Percentiles rank a stretch among this genome's conserved stretches.
Conservation (phyloP, 2,797 vertebrate species). For the Sarcoramphus papa region DNA sequence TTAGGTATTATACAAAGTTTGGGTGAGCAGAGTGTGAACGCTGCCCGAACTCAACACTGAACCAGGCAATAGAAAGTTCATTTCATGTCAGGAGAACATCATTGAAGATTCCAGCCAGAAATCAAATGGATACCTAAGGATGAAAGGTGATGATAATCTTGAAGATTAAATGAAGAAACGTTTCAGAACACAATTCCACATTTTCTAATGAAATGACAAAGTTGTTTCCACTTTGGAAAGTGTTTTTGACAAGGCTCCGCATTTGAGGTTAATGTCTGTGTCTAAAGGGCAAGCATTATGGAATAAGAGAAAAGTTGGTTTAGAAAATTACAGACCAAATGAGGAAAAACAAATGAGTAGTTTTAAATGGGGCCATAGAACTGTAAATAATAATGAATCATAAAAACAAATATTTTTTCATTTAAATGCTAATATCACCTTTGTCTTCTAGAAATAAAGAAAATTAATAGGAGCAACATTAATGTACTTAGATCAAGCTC, state of each 20-base stretch:
- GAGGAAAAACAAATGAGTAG: background rate
- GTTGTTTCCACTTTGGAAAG: conserved; percentile 39
- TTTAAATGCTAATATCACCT: conserved; percentile 41
- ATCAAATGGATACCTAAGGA: background rate
- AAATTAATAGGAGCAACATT: background rate
- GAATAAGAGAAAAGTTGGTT: conserved; percentile 16
- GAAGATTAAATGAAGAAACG: conserved; percentile 40
- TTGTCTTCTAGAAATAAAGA: conserved; percentile 14
- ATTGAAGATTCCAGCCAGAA: background rate
- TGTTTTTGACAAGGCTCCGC: conserved; percentile 27
- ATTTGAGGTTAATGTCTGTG: conserved; percentile 33
- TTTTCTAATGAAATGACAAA: conserved; percentile 58
- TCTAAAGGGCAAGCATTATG: background rate
- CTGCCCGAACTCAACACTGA: background rate
- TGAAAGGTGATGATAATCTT: conserved; percentile 33
- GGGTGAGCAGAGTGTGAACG: background rate
- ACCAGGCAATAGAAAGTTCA: background rate
- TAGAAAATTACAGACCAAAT: conserved; percentile 21
- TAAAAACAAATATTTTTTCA: background rate
- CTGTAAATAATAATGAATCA: conserved; percentile 20
- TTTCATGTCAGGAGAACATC: background rate
- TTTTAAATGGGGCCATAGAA: background rate
- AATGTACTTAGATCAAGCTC: background rate
- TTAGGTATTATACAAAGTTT: background rate
- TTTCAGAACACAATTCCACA: conserved; percentile 24